Base-by-base conservation (phyloP, 2,797 vertebrate genomes). In the Synanceia verrucosa region DNA sequence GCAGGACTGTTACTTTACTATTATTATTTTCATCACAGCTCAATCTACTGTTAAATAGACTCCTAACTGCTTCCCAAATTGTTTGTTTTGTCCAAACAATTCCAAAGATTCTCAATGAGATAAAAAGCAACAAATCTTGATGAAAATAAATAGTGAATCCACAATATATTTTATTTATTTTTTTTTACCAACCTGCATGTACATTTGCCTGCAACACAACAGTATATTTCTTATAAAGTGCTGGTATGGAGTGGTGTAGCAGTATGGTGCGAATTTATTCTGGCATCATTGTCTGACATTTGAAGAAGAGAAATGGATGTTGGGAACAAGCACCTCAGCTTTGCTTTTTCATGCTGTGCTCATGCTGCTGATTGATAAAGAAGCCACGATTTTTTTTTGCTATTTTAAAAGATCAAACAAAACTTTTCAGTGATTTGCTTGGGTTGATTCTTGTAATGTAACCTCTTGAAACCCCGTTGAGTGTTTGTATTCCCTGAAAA, bases 401-500 rank as follows among this genome's bases (percentile, higher is more conserved):
- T n/a, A n/a, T n/a, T n/a, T 70, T 43, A 0, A 29, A 58, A 53
- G 24, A 59, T 58, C 28, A 62, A 78, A 65, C 21, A 18, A 55
- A 67, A 47, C 37, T 19, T 60, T n/a, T 67, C 34, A 44, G 52
- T 43, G n/a, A 50, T 70, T 57, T 61, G 19, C 19, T 18, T 24
- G 37, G 21, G 46, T 53, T 55, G 10, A 34, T 47, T 24, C 24
- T 23, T 53, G 19, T 26, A 2, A n/a, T n/a, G n/a, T n/a, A n/a
- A n/a, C n/a, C n/a, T 70, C 18, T 52, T 14, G 5, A 61, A 41
- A 6, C 10, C 7, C 19, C 7, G 43, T 5, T 19, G 24, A 50
- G 23, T 50, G 16, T 50, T 47, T 76, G 64, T 52, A 31, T 57
- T 44, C 44, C 19, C 48, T 64, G 9, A 47, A 68, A 65, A 61